Evolutionary conservation across 2,113 vertebrate species (phyloP), one percentile per base, ranked within the genome.

Genomic region (Phaethornis superciliosus): DNA sequence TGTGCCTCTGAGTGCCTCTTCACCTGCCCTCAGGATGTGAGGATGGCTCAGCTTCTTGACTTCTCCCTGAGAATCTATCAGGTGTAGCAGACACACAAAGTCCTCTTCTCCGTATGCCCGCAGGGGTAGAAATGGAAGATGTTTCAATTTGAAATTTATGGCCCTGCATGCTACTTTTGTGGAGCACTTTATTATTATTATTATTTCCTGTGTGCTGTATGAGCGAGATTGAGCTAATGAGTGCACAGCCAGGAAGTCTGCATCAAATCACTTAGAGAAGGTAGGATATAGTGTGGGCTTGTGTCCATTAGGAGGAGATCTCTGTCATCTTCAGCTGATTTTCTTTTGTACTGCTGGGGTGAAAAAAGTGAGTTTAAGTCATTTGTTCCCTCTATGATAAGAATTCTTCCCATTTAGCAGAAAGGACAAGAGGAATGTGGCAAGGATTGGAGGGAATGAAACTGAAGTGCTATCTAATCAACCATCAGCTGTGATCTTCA

Each of bases 121-220:
- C 67, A 7, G 6, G 42, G 60, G 18, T 75, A 85, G 74, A 91
- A 95, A 87, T 13, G 4, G 60, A 70, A 78, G 68, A 49, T 59
- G 55, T 78, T 55, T 91, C 42, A 5, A 7, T 89, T 60, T 89
- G 67, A 71, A 84, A 95, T 95, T 93, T 95, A 94, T 88, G 51
- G 56, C 49, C 67, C 28, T 55, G 23, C 47, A n/a, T 87, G 37
- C 35, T 90, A 15, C 63, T 89, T 81, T 0, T 40, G 0, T 46
- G 52, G 26, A 62, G 62, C 92, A 74, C 86, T 92, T 90, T 55
- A 68, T 54, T 40, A 40, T 40, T 40, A 40, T 40, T 88, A 27
- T 77, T 92, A 87, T 96, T 92, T 95, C 88, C 88, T 69, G 55
- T 76, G 44, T 89, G 92, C 86, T 95, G 77, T 32, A n/a, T 90